These are phyloP conservation scores for Gadopsis bispinosus DNA, from an alignment of 2,797 vertebrate species.

Conservation along the genomic window DNA sequence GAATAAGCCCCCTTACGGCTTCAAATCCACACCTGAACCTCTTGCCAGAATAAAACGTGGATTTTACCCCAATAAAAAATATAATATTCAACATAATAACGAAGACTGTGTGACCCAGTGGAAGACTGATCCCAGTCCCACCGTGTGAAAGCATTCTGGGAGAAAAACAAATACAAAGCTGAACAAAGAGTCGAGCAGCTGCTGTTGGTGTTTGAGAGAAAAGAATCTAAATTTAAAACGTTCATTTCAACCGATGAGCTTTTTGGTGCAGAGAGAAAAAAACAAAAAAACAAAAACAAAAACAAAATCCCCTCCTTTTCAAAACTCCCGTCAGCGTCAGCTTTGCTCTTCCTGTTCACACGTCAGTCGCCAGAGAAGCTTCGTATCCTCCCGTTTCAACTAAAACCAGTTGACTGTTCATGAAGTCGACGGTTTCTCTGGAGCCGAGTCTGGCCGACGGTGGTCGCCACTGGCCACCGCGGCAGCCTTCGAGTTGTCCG, in stretches of 20 bases:
- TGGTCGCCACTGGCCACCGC: background rate
- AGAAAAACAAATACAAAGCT: background rate
- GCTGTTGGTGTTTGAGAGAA: background rate
- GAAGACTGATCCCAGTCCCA: slow-evolving; percentile 12
- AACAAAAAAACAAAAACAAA: background rate
- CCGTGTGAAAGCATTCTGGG: background rate
- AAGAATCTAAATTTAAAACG: background rate
- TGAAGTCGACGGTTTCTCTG: background rate
- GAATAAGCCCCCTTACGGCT: slow-evolving; percentile 26
- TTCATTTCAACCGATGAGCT: background rate
- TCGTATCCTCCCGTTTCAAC: no score
- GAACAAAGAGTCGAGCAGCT: background rate
- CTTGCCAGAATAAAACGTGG: background rate
- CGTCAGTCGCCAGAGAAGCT: no score
- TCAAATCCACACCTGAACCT: background rate
- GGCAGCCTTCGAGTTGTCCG: background rate
- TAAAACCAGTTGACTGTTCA: background rate
- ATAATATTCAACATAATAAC: no score
- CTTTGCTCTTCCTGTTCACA: background rate
- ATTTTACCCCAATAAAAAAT: background rate
- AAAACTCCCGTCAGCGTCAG: background rate
- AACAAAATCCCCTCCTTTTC: background rate
- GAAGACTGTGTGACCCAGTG: background rate
- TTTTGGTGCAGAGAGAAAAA: background rate
- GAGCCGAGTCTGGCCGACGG: background rate